These are phyloP conservation scores for Mormyrus lacerda DNA, from an alignment of 2,113 vertebrate species.

Conservation along the genomic window DNA sequence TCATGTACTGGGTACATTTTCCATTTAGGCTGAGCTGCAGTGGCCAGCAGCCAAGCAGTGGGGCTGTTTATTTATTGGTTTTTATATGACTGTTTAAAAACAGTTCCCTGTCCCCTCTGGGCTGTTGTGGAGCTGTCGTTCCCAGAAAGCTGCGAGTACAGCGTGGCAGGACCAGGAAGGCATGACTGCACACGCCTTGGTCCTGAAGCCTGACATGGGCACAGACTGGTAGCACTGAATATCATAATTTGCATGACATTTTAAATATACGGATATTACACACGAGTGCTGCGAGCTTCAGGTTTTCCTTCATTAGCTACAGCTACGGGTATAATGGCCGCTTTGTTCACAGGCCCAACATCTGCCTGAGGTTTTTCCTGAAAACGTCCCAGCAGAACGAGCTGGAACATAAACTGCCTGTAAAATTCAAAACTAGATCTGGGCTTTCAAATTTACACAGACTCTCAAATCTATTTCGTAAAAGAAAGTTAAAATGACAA, in stretches of 20 bases:
- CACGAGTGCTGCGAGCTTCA: not conserved
- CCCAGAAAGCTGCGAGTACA: not conserved
- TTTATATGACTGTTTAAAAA: not conserved
- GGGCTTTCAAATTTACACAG: not conserved
- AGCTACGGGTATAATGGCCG: not conserved
- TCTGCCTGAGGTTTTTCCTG: not conserved
- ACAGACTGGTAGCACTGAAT: not conserved
- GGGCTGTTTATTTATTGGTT: not conserved
- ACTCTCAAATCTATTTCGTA: not conserved
- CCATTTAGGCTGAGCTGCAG: not conserved
- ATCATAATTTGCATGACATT: not conserved
- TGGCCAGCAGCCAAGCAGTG: not conserved
- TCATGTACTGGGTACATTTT: not conserved
- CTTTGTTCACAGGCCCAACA: not conserved
- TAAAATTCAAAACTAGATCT: not conserved
- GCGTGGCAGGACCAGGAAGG: not conserved
- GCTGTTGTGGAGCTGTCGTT: not conserved
- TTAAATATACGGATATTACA: not conserved
- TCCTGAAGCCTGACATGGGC: not conserved
- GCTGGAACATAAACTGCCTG: not conserved
- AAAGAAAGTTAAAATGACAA: not conserved
- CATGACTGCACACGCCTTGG: not conserved
- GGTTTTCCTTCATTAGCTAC: not conserved
- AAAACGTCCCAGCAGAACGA: not conserved
- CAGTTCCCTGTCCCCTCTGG: not conserved